Evolutionary conservation across 2,113 vertebrate species (phyloP).

Genomic region (Euleptes europaea): DNA sequence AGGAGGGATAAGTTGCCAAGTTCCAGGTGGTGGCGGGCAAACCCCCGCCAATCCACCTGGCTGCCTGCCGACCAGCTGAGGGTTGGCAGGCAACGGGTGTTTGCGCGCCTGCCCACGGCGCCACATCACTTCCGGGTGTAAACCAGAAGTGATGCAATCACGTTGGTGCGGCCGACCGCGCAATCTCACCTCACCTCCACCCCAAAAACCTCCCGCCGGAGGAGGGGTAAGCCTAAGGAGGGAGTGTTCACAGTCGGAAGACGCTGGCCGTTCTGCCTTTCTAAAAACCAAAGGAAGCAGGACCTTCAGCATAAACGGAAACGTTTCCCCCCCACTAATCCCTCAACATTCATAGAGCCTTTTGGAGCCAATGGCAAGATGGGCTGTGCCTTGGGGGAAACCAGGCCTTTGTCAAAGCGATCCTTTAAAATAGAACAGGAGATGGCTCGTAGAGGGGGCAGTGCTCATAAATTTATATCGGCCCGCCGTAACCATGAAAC

Average conservation of each 20-base stretch:
- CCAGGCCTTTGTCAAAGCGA: neutral
- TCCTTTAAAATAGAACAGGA: constrained; percentile 53
- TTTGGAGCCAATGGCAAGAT: neutral
- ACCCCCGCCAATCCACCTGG: no score
- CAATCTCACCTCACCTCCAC: no score
- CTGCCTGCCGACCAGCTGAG: no score
- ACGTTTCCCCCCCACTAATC: neutral
- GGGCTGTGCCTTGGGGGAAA: neutral
- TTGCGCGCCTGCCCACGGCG: no score
- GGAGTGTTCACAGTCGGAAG: neutral
- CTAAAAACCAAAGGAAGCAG: neutral
- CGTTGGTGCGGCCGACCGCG: no score
- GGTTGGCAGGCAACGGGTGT: no score
- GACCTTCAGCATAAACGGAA: neutral
- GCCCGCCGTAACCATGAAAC: constrained; percentile 32
- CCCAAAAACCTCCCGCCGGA: no score
- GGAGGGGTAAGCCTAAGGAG: no score
- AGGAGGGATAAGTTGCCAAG: no score
- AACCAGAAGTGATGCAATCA: no score
- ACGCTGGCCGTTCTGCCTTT: neutral
- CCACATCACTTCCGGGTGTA: no score
- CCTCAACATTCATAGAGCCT: neutral
- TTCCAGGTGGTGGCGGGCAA: no score
- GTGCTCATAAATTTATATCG: constrained; percentile 43
- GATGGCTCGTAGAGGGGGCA: constrained; percentile 12